phyloP scores from a whole-genome alignment of 1,140 invertebrate genomes.

The Araneus ventricosus region DNA sequence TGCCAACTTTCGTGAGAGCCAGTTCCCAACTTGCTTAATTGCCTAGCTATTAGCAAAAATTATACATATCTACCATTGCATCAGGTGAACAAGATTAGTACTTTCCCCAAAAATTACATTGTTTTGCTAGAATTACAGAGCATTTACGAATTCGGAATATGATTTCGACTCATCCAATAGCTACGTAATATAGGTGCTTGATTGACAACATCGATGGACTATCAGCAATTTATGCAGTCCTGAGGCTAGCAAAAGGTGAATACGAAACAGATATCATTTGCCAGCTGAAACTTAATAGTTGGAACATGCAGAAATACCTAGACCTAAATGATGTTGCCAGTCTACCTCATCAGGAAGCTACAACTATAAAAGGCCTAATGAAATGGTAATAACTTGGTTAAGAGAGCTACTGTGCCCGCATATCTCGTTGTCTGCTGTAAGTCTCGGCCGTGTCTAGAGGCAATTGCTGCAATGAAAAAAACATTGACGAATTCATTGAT shows the following conservation, averaged over 20 bases:
- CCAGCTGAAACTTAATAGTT: conserved; percentile 33
- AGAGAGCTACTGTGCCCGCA: conserved; percentile 71
- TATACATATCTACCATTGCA: conserved; percentile 21
- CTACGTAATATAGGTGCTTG: conserved; percentile 37
- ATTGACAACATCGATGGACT: conserved; percentile 62
- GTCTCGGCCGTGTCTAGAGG: conserved; percentile 48
- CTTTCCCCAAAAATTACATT: conserved; percentile 6
- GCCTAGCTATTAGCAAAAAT: neutral
- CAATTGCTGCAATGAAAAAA: conserved; percentile 30
- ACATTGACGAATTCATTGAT: conserved; percentile 25
- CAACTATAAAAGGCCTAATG: conserved; percentile 60
- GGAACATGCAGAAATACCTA: neutral
- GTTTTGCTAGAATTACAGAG: neutral
- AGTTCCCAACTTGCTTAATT: neutral
- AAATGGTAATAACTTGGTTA: conserved; percentile 73
- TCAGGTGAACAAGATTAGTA: neutral
- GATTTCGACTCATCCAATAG: neutral
- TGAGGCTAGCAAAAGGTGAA: conserved; percentile 67
- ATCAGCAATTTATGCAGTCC: conserved; percentile 55
- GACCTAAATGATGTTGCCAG: conserved; percentile 56
- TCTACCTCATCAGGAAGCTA: conserved; percentile 50
- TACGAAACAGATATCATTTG: conserved; percentile 61
- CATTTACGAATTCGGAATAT: conserved; percentile 4
- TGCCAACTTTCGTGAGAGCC: neutral
- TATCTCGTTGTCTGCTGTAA: neutral